Conservation (phyloP, 2,888 invertebrate genomes). For the Caprella mutica region DNA sequence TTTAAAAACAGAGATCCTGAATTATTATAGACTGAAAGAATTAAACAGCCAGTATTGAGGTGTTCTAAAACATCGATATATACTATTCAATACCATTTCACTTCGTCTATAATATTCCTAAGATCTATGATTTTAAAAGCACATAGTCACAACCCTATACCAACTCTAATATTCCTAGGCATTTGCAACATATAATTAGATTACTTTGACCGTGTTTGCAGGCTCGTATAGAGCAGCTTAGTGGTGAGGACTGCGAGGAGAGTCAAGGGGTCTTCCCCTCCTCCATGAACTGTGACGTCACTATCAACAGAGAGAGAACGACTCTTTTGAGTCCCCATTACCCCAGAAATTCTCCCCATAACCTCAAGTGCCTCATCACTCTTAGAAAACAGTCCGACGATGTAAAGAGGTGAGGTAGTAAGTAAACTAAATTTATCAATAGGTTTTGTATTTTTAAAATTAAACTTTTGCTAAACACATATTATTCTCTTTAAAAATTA, state of each 20-base stretch:
- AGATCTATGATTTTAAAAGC: too few species aligned
- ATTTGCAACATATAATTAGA: too few species aligned
- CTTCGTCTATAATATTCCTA: too few species aligned
- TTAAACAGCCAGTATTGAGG: too few species aligned
- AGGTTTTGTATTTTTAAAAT: too few species aligned
- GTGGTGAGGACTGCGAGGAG: background rate
- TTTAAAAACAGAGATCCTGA: too few species aligned
- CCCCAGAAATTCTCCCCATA: constrained; percentile 1
- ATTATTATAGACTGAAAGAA: too few species aligned
- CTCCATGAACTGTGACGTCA: constrained; percentile 3
- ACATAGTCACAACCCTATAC: too few species aligned
- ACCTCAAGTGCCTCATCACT: background rate
- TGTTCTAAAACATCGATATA: too few species aligned
- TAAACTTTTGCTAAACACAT: too few species aligned
- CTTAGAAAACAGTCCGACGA: background rate
- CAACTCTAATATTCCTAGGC: too few species aligned
- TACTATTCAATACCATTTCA: too few species aligned
- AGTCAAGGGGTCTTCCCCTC: background rate
- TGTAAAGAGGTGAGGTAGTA: background rate
- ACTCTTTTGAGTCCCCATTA: constrained; percentile 10
- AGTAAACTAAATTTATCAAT: background rate
- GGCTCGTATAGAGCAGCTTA: constrained; percentile 5
- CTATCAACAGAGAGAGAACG: constrained; percentile 6
- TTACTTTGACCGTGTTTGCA: background rate
- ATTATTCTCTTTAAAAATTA: constrained; percentile 1